Percentiles rank a stretch among this genome's conserved stretches.
Conservation (phyloP, 2,113 vertebrate species). For the Loxodonta africana region DNA sequence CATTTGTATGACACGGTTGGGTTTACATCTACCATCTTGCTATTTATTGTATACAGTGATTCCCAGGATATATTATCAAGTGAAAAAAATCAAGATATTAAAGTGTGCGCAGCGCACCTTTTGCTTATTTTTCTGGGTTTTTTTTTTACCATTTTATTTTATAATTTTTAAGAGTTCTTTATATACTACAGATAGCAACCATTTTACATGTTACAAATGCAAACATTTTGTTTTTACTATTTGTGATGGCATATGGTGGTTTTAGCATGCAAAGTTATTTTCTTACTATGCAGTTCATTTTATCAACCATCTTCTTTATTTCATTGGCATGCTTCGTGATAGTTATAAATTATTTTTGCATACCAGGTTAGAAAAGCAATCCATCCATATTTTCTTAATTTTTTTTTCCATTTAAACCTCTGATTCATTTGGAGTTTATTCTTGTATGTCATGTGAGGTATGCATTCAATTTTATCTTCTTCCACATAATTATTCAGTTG, state of each 20-base stretch:
- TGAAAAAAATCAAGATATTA: neutral
- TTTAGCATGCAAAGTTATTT: neutral
- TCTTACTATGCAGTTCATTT: too few species aligned
- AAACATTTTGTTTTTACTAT: neutral
- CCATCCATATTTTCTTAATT: neutral
- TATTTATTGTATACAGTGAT: too few species aligned
- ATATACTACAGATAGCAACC: neutral
- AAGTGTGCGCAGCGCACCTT: neutral
- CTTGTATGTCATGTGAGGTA: too few species aligned
- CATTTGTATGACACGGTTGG: too few species aligned
- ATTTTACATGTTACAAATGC: constrained; percentile 15
- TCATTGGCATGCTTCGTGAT: neutral
- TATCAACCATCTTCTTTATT: neutral
- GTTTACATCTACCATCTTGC: too few species aligned
- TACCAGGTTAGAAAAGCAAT: neutral
- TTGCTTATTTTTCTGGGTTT: neutral
- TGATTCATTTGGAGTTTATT: too few species aligned
- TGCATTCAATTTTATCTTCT: too few species aligned
- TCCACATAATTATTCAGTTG: too few species aligned
- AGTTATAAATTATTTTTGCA: neutral
- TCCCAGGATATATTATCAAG: too few species aligned
- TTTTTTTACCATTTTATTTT: neutral
- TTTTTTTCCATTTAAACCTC: neutral
- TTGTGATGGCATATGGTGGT: neutral
- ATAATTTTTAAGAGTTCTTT: neutral